Percentiles rank a stretch among this genome's conserved stretches.
Conservation (phyloP, 2,797 vertebrate genomes). For the Tenualosa thibaudeaui region DNA sequence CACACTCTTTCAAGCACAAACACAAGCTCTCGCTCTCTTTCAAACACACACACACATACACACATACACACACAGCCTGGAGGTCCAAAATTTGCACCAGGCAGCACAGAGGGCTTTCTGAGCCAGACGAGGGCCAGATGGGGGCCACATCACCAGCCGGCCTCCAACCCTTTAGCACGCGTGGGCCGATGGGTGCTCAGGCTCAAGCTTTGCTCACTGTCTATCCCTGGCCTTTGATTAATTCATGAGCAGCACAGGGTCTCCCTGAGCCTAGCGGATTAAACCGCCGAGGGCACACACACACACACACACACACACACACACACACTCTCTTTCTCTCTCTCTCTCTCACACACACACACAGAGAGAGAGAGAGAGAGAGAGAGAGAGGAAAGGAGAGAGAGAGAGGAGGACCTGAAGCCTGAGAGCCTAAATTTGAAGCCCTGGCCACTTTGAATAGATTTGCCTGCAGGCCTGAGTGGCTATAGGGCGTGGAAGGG, state of each 20-base stretch:
- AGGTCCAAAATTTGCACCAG: not conserved
- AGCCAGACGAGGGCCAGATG: not conserved
- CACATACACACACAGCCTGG: not conserved
- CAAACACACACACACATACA: not conserved
- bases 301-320: too few species aligned
- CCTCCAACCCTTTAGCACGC: not conserved
- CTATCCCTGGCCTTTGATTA: not conserved
- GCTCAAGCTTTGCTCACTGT: not conserved
- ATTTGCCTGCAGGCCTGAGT: constrained; percentile 52
- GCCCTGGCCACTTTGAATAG: constrained; percentile 49
- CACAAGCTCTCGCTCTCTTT: not conserved
- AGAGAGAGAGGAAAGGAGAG: not conserved
- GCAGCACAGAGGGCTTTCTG: not conserved
- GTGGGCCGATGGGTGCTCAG: not conserved
- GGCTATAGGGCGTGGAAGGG: not conserved
- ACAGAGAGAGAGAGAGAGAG: too few species aligned
- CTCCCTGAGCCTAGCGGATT: not conserved
- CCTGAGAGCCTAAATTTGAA: not conserved
- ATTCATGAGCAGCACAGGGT: not conserved
- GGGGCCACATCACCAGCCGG: not conserved
- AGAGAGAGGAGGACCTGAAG: too few species aligned
- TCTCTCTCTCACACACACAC: too few species aligned
- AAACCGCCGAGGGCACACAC: not conserved
- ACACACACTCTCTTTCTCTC: too few species aligned
- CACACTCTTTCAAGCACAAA: not conserved